Conservation (phyloP, 2,113 vertebrate genomes). For the Carollia perspicillata region DNA sequence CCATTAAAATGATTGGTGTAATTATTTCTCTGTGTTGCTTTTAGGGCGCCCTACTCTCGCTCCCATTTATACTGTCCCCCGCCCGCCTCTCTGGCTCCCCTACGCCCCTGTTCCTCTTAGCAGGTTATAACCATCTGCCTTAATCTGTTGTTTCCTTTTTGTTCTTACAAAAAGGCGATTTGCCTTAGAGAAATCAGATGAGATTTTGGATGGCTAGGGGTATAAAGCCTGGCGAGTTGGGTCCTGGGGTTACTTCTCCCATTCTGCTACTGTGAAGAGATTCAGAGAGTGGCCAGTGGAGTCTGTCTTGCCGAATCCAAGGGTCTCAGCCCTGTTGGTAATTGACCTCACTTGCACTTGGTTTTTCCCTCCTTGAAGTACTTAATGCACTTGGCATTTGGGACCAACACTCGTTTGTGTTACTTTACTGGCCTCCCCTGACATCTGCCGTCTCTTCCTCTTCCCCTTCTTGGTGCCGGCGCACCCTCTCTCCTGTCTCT, state of each 20-base stretch:
- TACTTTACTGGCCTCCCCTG: background rate
- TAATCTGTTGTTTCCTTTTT: background rate
- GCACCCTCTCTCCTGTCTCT: background rate
- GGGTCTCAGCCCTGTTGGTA: background rate
- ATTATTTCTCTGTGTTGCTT: background rate
- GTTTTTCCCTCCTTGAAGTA: too few relatives aligned
- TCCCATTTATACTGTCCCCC: background rate
- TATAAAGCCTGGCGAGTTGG: background rate
- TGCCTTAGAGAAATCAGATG: background rate
- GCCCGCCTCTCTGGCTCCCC: rapidly evolving
- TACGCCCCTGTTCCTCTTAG: background rate
- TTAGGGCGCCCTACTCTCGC: background rate
- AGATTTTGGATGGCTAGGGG: background rate
- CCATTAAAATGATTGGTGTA: too few relatives aligned
- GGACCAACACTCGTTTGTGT: rapidly evolving
- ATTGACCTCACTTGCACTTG: background rate
- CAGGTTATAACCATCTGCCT: background rate
- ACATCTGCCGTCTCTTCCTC: too few relatives aligned
- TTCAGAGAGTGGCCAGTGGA: rapidly evolving
- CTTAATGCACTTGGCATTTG: background rate
- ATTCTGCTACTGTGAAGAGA: rapidly evolving
- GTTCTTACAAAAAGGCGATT: background rate
- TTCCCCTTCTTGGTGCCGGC: background rate
- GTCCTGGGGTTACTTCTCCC: background rate
- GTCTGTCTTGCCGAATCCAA: too few relatives aligned